These are phyloP conservation scores for Mercenaria mercenaria DNA, from an alignment of 1,140 invertebrate genomes.

Conservation along the genomic window DNA sequence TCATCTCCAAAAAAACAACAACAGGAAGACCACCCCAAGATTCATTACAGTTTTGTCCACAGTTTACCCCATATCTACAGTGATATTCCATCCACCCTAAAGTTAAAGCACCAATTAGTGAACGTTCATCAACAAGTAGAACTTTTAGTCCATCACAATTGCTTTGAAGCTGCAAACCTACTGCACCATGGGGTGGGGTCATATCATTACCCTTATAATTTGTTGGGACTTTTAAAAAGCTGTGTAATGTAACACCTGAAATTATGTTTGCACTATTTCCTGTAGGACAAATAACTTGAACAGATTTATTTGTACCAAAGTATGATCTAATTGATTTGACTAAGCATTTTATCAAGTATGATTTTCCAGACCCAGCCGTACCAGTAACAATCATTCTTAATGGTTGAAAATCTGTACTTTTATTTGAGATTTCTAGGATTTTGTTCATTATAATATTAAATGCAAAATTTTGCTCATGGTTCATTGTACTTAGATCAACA, in stretches of 20 bases:
- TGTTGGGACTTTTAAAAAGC: conserved; percentile 67
- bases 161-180: conserved; percentile 50
- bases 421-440: neutral
- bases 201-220: conserved; percentile 52
- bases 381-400: conserved; percentile 63
- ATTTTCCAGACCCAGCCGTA: conserved; percentile 65
- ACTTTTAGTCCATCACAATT: conserved; percentile 53
- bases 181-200: conserved; percentile 41
- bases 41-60: conserved; percentile 24
- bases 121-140: conserved; percentile 71
- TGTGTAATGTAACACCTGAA: conserved; percentile 61
- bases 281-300: conserved; percentile 70
- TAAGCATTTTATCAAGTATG: conserved; percentile 65
- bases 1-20: conserved; percentile 70
- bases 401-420: conserved; percentile 8
- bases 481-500: neutral
- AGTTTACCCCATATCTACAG: conserved; percentile 49
- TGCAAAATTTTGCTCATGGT: conserved; percentile 62
- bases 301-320: conserved; percentile 60
- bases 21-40: conserved; percentile 71
- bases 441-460: conserved; percentile 54
- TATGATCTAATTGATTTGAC: conserved; percentile 44
- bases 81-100: conserved; percentile 70
- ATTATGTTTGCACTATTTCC: conserved; percentile 71
- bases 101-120: too few relatives aligned